Conservation (phyloP, 2,888 invertebrate species). For the Ariolimax columbianus region DNA sequence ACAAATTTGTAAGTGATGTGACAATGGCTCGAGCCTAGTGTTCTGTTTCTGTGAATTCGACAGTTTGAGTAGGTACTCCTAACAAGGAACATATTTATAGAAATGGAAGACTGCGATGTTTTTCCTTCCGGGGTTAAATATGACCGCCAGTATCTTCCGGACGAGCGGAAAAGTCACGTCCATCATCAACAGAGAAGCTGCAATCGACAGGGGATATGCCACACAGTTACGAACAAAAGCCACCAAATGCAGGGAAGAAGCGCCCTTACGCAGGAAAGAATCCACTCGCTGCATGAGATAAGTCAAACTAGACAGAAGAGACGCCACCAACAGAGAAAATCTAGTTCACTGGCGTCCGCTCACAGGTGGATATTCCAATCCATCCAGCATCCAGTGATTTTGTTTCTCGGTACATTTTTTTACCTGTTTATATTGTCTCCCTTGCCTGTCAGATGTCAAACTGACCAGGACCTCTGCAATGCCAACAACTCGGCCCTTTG, state of each 20-base stretch:
- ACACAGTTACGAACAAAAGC: too few relatives aligned
- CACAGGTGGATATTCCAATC: not conserved
- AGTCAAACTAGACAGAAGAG: too few relatives aligned
- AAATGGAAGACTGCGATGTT: not conserved
- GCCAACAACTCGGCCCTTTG: constrained; percentile 16
- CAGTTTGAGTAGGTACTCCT: not conserved
- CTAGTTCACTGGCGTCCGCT: not conserved
- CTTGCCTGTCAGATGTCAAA: constrained; percentile 37
- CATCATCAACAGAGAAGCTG: not conserved
- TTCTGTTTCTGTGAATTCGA: not conserved
- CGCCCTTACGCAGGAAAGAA: too few relatives aligned
- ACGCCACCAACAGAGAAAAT: not conserved
- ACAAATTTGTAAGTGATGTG: not conserved
- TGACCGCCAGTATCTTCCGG: not conserved
- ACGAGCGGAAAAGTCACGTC: not conserved
- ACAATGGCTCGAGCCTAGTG: not conserved
- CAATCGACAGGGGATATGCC: too few relatives aligned
- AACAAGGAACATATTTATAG: not conserved
- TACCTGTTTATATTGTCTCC: constrained; percentile 37
- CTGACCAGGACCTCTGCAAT: not conserved
- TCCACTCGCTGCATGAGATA: too few relatives aligned
- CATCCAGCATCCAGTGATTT: not conserved
- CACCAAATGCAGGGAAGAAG: too few relatives aligned
- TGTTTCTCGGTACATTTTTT: constrained; percentile 32
- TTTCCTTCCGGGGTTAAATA: not conserved